A percentile compares a stretch with the other conserved stretches of the same genome.
phyloP scores from a whole-genome alignment of 2,888 invertebrate species.

The Microctonus brassicae region DNA sequence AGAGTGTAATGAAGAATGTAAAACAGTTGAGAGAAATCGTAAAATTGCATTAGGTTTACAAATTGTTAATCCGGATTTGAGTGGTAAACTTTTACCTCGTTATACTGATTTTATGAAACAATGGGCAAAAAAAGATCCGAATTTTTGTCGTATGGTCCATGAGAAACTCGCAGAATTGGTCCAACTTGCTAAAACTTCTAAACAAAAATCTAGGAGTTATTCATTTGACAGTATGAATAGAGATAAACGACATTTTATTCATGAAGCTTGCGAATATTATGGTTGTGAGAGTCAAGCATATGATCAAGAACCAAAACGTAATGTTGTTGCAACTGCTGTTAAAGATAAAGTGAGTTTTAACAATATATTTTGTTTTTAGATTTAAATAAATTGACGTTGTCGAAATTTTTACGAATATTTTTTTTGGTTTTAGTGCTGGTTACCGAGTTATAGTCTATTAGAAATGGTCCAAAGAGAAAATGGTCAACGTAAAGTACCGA shows the following conservation, averaged over 20 bases:
- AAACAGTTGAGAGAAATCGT: conserved; percentile 87
- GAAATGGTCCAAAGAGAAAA: conserved; percentile 85
- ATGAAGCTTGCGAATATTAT: conserved; percentile 95
- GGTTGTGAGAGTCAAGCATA: conserved; percentile 94
- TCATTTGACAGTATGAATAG: conserved; percentile 95
- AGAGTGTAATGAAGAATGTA: conserved; percentile 95
- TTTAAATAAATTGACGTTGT: neutral
- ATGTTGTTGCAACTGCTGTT: conserved; percentile 92
- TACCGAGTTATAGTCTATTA: conserved; percentile 88
- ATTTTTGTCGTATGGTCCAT: conserved; percentile 86
- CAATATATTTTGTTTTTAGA: neutral
- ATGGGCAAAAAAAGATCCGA: conserved; percentile 85
- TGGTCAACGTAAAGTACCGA: conserved; percentile 84
- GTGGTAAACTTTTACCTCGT: conserved; percentile 83
- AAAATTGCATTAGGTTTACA: conserved; percentile 91
- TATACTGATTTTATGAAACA: conserved; percentile 89
- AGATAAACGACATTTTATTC: conserved; percentile 91
- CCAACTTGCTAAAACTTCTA: conserved; percentile 87
- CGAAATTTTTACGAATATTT: conserved; percentile 37
- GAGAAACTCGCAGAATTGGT: conserved; percentile 88
- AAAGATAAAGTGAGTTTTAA: conserved; percentile 77
- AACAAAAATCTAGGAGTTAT: conserved; percentile 85
- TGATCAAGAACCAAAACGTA: conserved; percentile 95
- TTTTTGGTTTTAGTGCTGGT: conserved; percentile 79
- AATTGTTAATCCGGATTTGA: conserved; percentile 90